These are phyloP conservation scores for Dipus sagitta DNA, from an alignment of 2,797 vertebrate genomes.

Conservation along the genomic window DNA sequence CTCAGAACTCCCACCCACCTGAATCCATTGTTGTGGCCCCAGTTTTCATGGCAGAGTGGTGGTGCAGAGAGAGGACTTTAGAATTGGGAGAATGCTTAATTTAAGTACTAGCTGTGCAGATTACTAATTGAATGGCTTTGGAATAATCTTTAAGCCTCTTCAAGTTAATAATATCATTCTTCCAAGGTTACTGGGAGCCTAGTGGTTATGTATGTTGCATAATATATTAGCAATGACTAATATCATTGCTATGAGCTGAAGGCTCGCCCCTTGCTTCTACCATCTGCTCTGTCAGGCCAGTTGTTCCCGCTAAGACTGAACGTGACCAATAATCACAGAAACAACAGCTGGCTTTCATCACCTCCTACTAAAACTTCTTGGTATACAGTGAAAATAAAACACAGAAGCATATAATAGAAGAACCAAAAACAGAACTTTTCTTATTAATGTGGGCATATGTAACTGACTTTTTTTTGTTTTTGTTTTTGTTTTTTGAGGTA, in stretches of 20 bases:
- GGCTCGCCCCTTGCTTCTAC: not conserved
- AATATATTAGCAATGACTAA: not conserved
- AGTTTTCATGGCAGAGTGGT: not conserved
- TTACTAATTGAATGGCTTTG: conserved; percentile 19
- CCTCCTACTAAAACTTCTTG: not conserved
- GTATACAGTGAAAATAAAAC: conserved; percentile 13
- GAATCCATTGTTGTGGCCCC: not conserved
- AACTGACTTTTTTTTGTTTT: not conserved
- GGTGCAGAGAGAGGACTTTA: not conserved
- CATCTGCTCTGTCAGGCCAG: not conserved
- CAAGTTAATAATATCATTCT: not conserved
- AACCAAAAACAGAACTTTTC: conserved; percentile 18
- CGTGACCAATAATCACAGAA: not conserved
- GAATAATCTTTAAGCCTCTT: not conserved
- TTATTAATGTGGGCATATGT: not conserved
- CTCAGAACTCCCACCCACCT: accelerated
- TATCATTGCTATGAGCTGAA: not conserved
- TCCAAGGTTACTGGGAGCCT: not conserved
- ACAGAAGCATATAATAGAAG: conserved; percentile 2
- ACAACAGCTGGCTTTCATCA: not conserved
- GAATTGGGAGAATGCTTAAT: conserved; percentile 6
- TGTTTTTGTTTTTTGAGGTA: not conserved
- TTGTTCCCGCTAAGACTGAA: not conserved
- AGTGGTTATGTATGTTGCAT: not conserved
- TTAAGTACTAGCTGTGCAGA: not conserved